A percentile compares a stretch with the other conserved stretches of the same genome.
Conservation (phyloP, 2,888 invertebrate species). For the Lutraria lutraria region DNA sequence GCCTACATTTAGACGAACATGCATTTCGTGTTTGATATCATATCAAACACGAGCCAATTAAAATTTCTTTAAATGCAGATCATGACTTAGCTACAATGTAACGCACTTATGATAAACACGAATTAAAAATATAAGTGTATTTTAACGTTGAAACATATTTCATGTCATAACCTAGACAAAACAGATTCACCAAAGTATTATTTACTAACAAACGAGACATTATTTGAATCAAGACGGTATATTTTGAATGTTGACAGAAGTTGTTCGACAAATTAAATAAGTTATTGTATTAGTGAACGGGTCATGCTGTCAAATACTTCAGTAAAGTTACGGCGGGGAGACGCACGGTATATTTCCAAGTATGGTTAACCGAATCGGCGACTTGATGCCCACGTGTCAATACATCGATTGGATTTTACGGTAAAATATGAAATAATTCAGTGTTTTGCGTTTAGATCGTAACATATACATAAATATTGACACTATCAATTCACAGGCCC, state of each 20-base stretch:
- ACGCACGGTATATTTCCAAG: neutral
- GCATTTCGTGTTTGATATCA: neutral
- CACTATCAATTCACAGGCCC: conserved; percentile 50
- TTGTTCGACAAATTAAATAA: conserved; percentile 6
- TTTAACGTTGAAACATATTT: conserved; percentile 13
- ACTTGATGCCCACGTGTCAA: conserved; percentile 22
- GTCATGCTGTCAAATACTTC: neutral
- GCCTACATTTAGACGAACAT: neutral
- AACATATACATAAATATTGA: conserved; percentile 44
- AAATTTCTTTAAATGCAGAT: neutral
- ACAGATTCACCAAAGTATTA: neutral
- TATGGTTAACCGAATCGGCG: neutral
- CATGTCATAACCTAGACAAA: conserved; percentile 9
- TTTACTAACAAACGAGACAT: neutral
- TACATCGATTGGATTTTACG: conserved; percentile 10
- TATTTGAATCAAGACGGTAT: conserved; percentile 2
- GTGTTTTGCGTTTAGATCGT: conserved; percentile 43
- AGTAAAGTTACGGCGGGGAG: neutral
- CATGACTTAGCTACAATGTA: conserved; percentile 12
- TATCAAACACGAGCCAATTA: neutral
- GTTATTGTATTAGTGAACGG: neutral
- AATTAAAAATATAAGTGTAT: neutral
- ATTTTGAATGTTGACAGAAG: neutral
- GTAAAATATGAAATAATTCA: neutral
- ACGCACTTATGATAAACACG: neutral